phyloP scores from a whole-genome alignment of 2,888 invertebrate genomes.

The Cerastoderma edule region DNA sequence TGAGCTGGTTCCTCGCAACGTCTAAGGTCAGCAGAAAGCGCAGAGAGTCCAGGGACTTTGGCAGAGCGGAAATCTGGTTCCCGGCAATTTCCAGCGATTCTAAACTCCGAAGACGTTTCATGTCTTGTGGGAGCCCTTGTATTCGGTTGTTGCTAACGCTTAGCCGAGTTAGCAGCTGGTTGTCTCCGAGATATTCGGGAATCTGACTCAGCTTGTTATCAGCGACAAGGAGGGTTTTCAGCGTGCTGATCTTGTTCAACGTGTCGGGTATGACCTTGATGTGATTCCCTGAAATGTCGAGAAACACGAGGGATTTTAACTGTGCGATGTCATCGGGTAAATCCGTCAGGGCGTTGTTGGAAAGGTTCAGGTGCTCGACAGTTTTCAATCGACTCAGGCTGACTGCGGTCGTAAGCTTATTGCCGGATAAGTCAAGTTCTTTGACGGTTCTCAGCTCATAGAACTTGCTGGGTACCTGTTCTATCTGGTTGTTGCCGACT shows the following conservation, averaged over 20 bases:
- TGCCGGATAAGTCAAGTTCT: conserved; percentile 75
- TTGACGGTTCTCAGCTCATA: conserved; percentile 73
- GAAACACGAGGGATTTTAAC: conserved; percentile 69
- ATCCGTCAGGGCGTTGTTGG: conserved; percentile 70
- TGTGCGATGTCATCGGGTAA: conserved; percentile 76
- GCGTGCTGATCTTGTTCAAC: conserved; percentile 67
- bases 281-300: conserved; percentile 78
- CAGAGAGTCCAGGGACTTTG: conserved; percentile 75
- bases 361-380: conserved; percentile 68
- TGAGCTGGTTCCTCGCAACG: conserved; percentile 75
- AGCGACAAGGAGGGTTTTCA: conserved; percentile 68
- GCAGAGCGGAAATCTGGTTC: conserved; percentile 75
- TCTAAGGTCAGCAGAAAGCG: conserved; percentile 74
- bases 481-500: conserved; percentile 74
- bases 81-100: conserved; percentile 66
- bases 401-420: conserved; percentile 66
- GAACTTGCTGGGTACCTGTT: conserved; percentile 76
- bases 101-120: conserved; percentile 70
- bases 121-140: conserved; percentile 70
- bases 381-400: conserved; percentile 71
- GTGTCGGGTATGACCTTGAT: conserved; percentile 70
- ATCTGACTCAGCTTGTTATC: conserved; percentile 77
- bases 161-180: conserved; percentile 73
- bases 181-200: conserved; percentile 77
- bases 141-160: conserved; percentile 73